Evolutionary conservation across 2,888 invertebrate species (phyloP), one percentile per base, ranked within the genome.

Genomic region (Tillus elongatus): DNA sequence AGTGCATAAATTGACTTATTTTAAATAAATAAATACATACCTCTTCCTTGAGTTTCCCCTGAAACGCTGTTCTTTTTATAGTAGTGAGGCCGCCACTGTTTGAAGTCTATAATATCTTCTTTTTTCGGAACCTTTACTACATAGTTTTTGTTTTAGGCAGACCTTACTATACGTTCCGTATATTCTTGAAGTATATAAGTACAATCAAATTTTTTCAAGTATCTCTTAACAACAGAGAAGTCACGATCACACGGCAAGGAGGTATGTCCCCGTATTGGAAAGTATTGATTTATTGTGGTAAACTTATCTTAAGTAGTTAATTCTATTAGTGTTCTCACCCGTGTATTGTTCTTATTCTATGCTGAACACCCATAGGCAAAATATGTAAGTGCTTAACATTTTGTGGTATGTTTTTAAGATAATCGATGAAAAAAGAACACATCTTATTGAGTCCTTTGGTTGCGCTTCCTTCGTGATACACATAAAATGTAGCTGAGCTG

Each of bases 271-370:
- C 32, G 13, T 13, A 32, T 15, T 32, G 32, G 32, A 10, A 32
- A 32, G 15, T 32, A 32, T 13, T 14, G 32, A 15, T 32, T 32
- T 32, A 32, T 32, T 32, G 32, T 32, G 13, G 32, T 32, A 32
- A 32, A 32, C 10, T 32, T 32, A 6, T 32, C 32, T 13, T 12
- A 32, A 32, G 32, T 12, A 15, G n/a, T n/a, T n/a, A n/a, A n/a
- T n/a, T n/a, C n/a, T n/a, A n/a, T n/a, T n/a, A n/a, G 15, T 6
- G 10, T 32, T 32, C 13, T 32, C 13, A 32, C 32, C 32, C 8
- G 4, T 13, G 32, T 32, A 32, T 32, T 13, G 32, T 32, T 32
- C 32, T 32, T 32, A 32, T 32, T 32, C 13, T 32, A 13, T 6
- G 11, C 32, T 13, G 32, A 12, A 13, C 32, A 29, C 14, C 32